A percentile compares a stretch with the other conserved stretches of the same genome.
Evolutionary conservation across 2,888 invertebrate genomes (phyloP).

Genomic region (Idaea biselata): DNA sequence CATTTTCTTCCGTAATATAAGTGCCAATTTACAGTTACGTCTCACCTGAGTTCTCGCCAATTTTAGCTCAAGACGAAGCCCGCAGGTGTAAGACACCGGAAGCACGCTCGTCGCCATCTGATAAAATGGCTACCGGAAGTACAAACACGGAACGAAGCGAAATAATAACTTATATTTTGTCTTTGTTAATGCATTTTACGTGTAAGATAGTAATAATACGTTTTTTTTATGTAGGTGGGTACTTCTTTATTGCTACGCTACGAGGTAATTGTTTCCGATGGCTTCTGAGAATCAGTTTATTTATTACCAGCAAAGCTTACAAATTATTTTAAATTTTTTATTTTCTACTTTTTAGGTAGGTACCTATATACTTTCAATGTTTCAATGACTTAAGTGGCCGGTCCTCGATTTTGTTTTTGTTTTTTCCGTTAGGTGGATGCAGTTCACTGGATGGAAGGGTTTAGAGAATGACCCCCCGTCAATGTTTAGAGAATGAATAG

Average conservation of each 20-base stretch:
- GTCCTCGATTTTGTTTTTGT: too few relatives aligned
- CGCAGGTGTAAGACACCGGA: not conserved
- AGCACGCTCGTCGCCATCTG: conserved; percentile 23
- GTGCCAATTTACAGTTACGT: not conserved
- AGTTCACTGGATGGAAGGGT: too few relatives aligned
- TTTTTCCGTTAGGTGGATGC: too few relatives aligned
- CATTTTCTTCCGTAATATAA: too few relatives aligned
- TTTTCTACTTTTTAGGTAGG: too few relatives aligned
- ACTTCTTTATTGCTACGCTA: not conserved
- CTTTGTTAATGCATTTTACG: not conserved
- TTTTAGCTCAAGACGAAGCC: not conserved
- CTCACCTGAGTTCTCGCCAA: not conserved
- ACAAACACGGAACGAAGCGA: not conserved
- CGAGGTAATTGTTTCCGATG: not conserved
- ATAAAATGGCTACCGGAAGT: conserved; percentile 24
- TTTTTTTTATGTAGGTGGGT: too few relatives aligned
- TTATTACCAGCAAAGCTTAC: not conserved
- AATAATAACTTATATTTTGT: not conserved
- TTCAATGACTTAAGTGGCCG: too few relatives aligned
- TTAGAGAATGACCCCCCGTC: too few relatives aligned
- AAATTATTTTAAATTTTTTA: too few relatives aligned
- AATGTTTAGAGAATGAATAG: too few relatives aligned
- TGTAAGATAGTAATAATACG: not conserved
- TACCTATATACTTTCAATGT: too few relatives aligned
- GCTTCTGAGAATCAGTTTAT: not conserved